Evolutionary conservation across 2,797 vertebrate species (phyloP), one percentile per base, ranked within the genome.

Genomic region (Cetoscarus ocellatus): DNA sequence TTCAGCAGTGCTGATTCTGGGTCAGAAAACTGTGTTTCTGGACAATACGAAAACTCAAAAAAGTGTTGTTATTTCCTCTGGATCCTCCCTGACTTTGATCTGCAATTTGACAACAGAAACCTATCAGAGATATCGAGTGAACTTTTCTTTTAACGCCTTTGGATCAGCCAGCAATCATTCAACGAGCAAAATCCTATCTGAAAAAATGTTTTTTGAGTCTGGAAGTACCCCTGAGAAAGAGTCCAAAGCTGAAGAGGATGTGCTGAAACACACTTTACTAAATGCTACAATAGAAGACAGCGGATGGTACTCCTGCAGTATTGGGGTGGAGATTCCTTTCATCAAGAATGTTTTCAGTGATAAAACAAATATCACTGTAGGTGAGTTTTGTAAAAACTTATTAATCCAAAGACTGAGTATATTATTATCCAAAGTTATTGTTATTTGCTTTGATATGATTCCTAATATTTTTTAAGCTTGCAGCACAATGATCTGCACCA

Each of bases 361-460:
- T 0, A 61, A 52, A 66, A 86, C 60, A 0, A 0, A 73, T 34
- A 58, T 94, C 9, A 0, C 2, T 13, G 56, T 91, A 9, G 0
- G 93, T 93, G 87, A 94, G 93, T 94, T 82, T 67, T 14, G 35
- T 8, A 57, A 1, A 12, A 3, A 42, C 15, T 43, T 1, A 0
- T 39, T 47, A 45, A 36, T 8, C n/a, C n/a, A n/a, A n/a, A n/a
- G n/a, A n/a, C n/a, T n/a, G n/a, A n/a, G n/a, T n/a, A n/a, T n/a
- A n/a, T n/a, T n/a, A n/a, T n/a, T n/a, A n/a, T n/a, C n/a, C 36
- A 3, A 12, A 27, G 27, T 27, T 27, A 27, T 27, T n/a, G n/a
- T n/a, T 27, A 27, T 27, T 27, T 27, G 27, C 27, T 27, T 27
- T 27, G 27, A 2, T 27, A n/a, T 27, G 27, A 27, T 27, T 27